Base-by-base conservation (phyloP, 2,888 invertebrate genomes). In the Gymnosoma rotundatum region DNA sequence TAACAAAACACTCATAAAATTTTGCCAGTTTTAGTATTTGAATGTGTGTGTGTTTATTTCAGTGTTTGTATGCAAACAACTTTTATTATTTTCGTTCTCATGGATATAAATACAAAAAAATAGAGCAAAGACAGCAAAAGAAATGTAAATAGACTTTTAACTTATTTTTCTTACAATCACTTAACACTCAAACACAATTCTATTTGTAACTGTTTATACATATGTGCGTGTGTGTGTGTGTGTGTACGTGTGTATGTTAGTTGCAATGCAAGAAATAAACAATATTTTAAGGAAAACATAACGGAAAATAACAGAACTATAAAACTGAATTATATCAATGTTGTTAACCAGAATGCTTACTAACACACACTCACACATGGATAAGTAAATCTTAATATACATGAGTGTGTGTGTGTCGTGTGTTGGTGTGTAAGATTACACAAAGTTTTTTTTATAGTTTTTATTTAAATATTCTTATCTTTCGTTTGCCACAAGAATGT, bases 131-230 rank as follows among this genome's bases (percentile, higher is more conserved):
- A 25, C 14, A 64, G 50, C 50, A 38, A 64, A 58, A 54, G 69
- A 83, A 45, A 79, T 83, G 70, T 60, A 70, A 83, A 83, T 79
- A 64, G 78, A 60, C 78, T 73, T 73, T 74, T 70, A 79, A 78
- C 50, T 69, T 70, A 42, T 69, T 58, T 64, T 66, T 48, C 10
- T 42, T 42, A 32, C 14, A 60, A 36, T 18, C 9, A 52, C 8
- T 52, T 52, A 8, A 7, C 50, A 45, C 45, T 56, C 14, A 18
- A 9, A 38, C 38, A 21, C 18, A 18, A 14, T 18, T 20, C 10
- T 16, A 38, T 16, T 36, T 25, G 5, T 42, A 25, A 2, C 36
- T 56, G 69, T n/a, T 6, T 42, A 3, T 42, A 4, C 12, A 10
- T 42, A 12, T 1, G 42, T 10, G 12, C 16, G 5, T 54, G 16